These are phyloP conservation scores for Tadarida brasiliensis DNA, from an alignment of 2,797 vertebrate species.

Conservation along the genomic window DNA sequence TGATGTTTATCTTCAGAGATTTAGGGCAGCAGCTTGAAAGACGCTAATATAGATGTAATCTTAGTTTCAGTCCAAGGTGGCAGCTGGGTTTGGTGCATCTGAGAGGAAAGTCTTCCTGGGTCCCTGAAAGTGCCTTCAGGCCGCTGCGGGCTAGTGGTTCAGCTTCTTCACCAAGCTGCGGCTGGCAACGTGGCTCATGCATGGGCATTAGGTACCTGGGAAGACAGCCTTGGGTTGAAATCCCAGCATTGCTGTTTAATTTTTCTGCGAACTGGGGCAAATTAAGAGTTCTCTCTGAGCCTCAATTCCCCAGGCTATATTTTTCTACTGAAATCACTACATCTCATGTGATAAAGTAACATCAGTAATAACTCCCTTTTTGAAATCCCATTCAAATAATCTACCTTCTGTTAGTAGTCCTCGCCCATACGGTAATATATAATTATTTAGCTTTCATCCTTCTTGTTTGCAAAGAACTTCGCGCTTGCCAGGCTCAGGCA, in stretches of 20 bases:
- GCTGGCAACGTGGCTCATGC: neutral
- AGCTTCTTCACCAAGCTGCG: neutral
- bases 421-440: neutral
- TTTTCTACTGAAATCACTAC: neutral
- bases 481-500: neutral
- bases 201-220: neutral
- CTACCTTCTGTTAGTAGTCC: neutral
- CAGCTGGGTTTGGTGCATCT: constrained; percentile 32
- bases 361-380: neutral
- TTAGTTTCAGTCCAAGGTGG: constrained; percentile 35
- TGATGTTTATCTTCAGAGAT: constrained; percentile 73
- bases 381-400: constrained; percentile 29
- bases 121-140: neutral
- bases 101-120: constrained; percentile 40
- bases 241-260: neutral
- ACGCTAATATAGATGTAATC: constrained; percentile 61
- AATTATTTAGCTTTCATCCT: neutral
- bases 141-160: neutral
- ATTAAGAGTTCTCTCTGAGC: neutral
- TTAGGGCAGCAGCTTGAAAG: constrained; percentile 53
- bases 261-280: neutral
- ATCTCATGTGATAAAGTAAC: neutral
- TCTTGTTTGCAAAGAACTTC: neutral
- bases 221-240: constrained; percentile 22
- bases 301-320: neutral